Evolutionary conservation across 2,888 invertebrate species (phyloP), one percentile per base, ranked within the genome.

Genomic region (Barypeithes pellucidus): DNA sequence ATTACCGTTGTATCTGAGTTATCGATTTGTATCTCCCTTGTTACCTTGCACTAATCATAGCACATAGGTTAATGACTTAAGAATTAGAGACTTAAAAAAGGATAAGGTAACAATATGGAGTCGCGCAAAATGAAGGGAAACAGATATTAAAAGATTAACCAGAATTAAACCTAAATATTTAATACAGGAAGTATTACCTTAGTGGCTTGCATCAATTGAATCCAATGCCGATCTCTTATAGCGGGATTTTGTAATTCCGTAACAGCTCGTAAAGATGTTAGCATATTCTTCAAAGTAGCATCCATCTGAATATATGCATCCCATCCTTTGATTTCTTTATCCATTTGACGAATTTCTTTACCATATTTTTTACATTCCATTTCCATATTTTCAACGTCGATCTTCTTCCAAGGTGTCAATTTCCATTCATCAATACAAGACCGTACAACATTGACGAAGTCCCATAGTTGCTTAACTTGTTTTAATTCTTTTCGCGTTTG

Each of bases 161-260:
- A n/a, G n/a, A n/a, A n/a, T n/a, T n/a, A n/a, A n/a, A n/a, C n/a
- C n/a, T n/a, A n/a, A n/a, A n/a, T n/a, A n/a, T 24, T 24, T 24
- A 24, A 24, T 24, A 24, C 2, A 5, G 2, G 2, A 29, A 5
- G 29, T 29, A 75, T 78, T 80, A 94, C 94, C 88, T 96, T 93
- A 0, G 97, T 98, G 9, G 95, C 95, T 84, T 92, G 91, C 95
- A 98, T 97, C 18, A 98, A 88, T 84, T 98, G 96, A 67, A 92
- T 88, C 98, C 98, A 98, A 87, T 98, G 98, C 57, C 98, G 90
- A 75, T 96, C 95, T 76, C 95, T 90, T 78, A 98, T 97, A 0
- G 97, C 94, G 0, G 97, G 96, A 87, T 98, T 98, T 86, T 98
- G 97, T 8, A 98, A 87, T 83, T 98, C 97, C 3, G 95, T 95